Base-by-base conservation (phyloP, 2,888 invertebrate species). In the Lycia hirtaria region DNA sequence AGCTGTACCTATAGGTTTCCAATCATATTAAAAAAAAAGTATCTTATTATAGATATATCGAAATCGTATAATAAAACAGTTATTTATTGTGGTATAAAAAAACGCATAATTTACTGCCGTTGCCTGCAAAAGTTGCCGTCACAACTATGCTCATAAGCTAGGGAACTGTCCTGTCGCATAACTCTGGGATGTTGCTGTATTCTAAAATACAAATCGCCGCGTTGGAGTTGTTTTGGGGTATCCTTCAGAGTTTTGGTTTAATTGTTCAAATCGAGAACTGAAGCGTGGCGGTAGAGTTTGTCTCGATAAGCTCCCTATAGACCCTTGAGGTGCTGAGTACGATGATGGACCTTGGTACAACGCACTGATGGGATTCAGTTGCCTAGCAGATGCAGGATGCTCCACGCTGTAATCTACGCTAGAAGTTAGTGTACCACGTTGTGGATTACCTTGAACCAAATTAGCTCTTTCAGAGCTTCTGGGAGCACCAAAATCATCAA, bases 261-360 rank as follows among this genome's bases (percentile, higher is more conserved):
- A 76, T 30, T 87, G 78, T 75, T 92, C 91, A 67, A 91, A 59
- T 60, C 79, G 84, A 48, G 86, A 76, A 55, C 73, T 85, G 30
- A 69, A 72, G 33, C 78, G 79, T 54, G 76, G 69, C 56, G 57
- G 38, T 15, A 55, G 44, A 47, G 68, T 65, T 66, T 77, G 75
- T 52, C 68, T 72, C n/a, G 61, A 72, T 62, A 90, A 73, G 50
- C 73, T 83, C n/a, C 88, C 90, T 32, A 90, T 76, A 30, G 88
- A 88, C 3, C 81, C 76, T 63, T 91, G 91, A 14, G 90, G 88
- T 30, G 88, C 88, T 0, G 77, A 86, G 57, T 91, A 92, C 0
- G 92, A 91, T n/a, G 89, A 88, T 4, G 88, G 89, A 0, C 90
- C 91, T 41, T 78, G 73, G 54, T 91, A 92, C 14, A 88, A 59